phyloP scores from a whole-genome alignment of 2,797 vertebrate genomes.

The Euthynnus affinis region DNA sequence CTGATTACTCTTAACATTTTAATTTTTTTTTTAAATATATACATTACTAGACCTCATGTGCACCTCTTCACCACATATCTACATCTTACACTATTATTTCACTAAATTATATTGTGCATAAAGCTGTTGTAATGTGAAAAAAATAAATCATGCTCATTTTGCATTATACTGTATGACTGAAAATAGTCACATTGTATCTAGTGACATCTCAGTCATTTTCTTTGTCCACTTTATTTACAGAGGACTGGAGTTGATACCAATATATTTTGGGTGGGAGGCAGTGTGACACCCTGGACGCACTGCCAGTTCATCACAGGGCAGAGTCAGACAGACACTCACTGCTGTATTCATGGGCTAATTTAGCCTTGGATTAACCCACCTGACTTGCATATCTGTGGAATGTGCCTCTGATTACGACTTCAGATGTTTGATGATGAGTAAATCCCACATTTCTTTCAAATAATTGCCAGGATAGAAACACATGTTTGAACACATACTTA shows the following conservation, averaged over 20 bases:
- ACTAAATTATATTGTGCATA: neutral
- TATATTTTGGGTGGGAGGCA: neutral
- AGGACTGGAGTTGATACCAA: constrained; percentile 6
- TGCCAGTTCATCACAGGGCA: constrained; percentile 30
- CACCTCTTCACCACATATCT: neutral
- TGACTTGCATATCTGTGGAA: constrained; percentile 53
- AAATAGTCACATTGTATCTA: constrained; percentile 14
- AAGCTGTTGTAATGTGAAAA: neutral
- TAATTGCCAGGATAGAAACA: constrained; percentile 43
- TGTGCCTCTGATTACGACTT: constrained; percentile 44
- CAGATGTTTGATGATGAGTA: constrained; percentile 33
- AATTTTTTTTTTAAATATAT: neutral
- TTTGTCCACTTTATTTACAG: neutral
- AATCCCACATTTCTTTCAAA: constrained; percentile 44
- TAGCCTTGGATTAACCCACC: constrained; percentile 44
- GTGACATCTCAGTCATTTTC: constrained; percentile 21
- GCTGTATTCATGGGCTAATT: constrained; percentile 24
- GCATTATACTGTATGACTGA: neutral
- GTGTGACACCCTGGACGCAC: constrained; percentile 8
- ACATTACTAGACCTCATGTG: neutral
- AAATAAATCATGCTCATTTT: neutral
- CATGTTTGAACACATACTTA: constrained; percentile 48
- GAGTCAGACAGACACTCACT: constrained; percentile 7
- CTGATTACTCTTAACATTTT: no score
- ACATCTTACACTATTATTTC: neutral